Percentiles rank a stretch among this genome's conserved stretches.
Conservation (phyloP, 2,797 vertebrate species). For the Avahi laniger region DNA sequence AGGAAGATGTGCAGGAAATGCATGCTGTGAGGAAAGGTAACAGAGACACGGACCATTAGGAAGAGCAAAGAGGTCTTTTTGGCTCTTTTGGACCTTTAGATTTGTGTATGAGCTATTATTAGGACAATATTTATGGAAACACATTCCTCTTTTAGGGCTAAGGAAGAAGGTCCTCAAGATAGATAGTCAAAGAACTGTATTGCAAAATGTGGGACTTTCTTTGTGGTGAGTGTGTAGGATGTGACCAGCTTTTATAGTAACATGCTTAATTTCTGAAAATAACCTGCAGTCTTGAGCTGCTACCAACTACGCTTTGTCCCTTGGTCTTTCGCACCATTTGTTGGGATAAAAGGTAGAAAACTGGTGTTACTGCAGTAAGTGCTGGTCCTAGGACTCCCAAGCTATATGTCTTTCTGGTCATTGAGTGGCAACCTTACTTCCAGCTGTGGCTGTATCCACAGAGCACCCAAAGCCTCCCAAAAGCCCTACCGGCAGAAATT, state of each 20-base stretch:
- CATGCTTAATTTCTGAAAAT: background rate
- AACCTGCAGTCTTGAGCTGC: background rate
- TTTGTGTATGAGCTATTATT: background rate
- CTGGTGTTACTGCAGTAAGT: background rate
- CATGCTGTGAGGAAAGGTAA: slow-evolving; percentile 92
- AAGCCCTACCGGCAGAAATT: background rate
- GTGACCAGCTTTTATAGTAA: background rate
- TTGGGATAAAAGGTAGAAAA: background rate
- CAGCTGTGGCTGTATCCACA: background rate
- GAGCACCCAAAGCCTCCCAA: background rate
- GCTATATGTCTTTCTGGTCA: background rate
- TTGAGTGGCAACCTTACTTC: background rate
- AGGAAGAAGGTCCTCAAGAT: background rate
- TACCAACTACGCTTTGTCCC: background rate
- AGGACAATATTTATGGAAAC: background rate
- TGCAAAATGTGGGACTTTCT: slow-evolving; percentile 43
- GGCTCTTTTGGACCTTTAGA: background rate
- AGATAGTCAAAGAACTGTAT: background rate
- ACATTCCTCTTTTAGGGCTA: background rate
- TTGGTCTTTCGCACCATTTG: background rate
- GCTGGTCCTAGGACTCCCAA: background rate
- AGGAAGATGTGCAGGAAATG: slow-evolving; percentile 96
- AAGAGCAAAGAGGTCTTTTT: background rate
- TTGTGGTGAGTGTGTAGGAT: background rate
- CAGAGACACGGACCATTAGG: rapidly evolving